phyloP scores from a whole-genome alignment of 2,797 vertebrate species.

The Mus spretus region DNA sequence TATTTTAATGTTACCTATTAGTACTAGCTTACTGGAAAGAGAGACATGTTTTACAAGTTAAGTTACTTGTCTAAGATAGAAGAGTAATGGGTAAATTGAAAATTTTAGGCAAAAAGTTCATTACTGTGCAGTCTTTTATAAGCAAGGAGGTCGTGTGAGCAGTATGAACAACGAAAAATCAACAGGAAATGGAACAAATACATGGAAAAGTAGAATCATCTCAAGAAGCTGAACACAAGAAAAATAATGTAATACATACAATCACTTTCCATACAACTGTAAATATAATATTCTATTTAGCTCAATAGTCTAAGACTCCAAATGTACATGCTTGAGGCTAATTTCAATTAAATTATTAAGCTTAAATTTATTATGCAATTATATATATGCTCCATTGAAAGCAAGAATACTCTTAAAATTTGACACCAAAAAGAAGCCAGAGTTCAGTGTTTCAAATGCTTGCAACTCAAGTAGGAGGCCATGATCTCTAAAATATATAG shows the following conservation, averaged over 20 bases:
- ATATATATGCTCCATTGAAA: background rate
- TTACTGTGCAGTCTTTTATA: background rate
- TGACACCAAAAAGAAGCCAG: background rate
- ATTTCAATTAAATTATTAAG: background rate
- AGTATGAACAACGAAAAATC: rapidly evolving
- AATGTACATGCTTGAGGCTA: background rate
- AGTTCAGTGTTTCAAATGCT: background rate
- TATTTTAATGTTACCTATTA: background rate
- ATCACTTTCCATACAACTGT: background rate
- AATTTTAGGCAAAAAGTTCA: background rate
- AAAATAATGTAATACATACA: background rate
- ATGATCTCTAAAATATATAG: background rate
- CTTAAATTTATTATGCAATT: background rate
- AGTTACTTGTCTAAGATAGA: background rate
- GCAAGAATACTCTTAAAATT: background rate
- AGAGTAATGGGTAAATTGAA: background rate
- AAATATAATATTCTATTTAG: background rate
- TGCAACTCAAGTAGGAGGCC: too few relatives aligned
- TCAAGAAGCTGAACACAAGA: background rate
- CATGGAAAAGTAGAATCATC: background rate
- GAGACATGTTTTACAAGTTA: background rate
- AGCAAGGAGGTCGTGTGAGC: background rate
- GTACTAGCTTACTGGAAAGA: background rate
- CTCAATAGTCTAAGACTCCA: background rate
- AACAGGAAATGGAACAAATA: background rate